phyloP scores from a whole-genome alignment of 2,797 vertebrate species.

The Channa striata region DNA sequence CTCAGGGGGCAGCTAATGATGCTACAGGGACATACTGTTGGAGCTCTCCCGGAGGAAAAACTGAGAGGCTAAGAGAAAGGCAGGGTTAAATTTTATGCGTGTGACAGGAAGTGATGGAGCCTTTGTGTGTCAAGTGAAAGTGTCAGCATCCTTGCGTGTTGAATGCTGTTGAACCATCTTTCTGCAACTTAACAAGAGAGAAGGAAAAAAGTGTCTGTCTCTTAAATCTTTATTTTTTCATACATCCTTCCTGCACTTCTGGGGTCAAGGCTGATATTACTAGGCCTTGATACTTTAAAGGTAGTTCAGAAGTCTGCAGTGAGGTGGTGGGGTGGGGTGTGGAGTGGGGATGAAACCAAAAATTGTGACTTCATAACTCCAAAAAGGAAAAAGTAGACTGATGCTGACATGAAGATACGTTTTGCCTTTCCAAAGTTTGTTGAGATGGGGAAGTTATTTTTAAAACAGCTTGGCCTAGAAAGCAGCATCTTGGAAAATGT shows the following conservation, averaged over 20 bases:
- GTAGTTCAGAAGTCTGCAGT: constrained; percentile 15
- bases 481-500: constrained; percentile 16
- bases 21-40: constrained; percentile 30
- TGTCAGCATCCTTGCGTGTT: constrained; percentile 14
- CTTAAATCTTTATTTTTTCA: constrained; percentile 34
- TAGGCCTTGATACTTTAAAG: constrained; percentile 15
- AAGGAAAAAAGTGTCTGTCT: background rate
- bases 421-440: constrained; percentile 17
- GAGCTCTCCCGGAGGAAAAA: constrained; percentile 15
- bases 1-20: constrained; percentile 37
- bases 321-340: too few relatives aligned
- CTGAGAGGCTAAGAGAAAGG: background rate
- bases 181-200: background rate
- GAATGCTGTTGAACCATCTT: constrained; percentile 1
- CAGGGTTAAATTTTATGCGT: background rate
- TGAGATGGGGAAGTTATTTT: constrained; percentile 25
- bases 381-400: constrained; percentile 2
- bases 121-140: constrained; percentile 29
- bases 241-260: constrained; percentile 18
- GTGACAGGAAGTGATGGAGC: constrained; percentile 1
- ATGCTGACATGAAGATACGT: constrained; percentile 9
- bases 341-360: background rate
- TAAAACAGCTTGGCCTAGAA: constrained; percentile 31
- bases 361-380: constrained; percentile 15
- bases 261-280: constrained; percentile 35